A percentile compares a stretch with the other conserved stretches of the same genome.
These are phyloP conservation scores for Amblyopsis rosae DNA, from an alignment of 2,113 vertebrate genomes.

Conservation along the genomic window DNA sequence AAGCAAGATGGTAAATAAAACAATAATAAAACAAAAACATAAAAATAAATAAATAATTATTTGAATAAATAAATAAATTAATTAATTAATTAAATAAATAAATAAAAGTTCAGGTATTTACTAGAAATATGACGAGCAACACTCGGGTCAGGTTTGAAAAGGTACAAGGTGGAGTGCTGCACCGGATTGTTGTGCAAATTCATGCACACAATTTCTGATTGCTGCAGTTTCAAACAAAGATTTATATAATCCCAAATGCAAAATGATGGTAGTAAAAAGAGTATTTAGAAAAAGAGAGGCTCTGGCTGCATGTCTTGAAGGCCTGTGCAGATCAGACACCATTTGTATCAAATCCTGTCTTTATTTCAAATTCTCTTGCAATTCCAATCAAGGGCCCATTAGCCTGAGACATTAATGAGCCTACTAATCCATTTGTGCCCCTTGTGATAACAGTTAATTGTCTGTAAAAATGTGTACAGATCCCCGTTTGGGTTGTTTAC, in stretches of 20 bases:
- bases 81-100: too few species aligned
- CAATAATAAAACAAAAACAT: too few species aligned
- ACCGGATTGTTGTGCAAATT: too few species aligned
- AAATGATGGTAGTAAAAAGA: constrained; percentile 40
- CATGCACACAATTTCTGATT: too few species aligned
- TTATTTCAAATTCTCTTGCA: constrained; percentile 72
- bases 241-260: background rate
- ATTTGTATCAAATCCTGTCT: constrained; percentile 71
- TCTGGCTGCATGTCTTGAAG: constrained; percentile 48
- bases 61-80: constrained; percentile 22
- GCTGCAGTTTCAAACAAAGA: too few species aligned
- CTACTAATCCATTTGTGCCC: constrained; percentile 77
- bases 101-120: too few species aligned
- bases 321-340: constrained; percentile 70
- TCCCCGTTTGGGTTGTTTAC: constrained; percentile 79
- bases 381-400: constrained; percentile 80
- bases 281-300: constrained; percentile 31
- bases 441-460: constrained; percentile 79
- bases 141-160: too few species aligned
- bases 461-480: constrained; percentile 80
- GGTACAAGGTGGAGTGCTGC: too few species aligned
- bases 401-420: constrained; percentile 78
- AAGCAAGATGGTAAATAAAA: too few species aligned
- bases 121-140: too few species aligned
- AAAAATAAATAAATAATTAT: too few species aligned